Evolutionary conservation across 2,797 vertebrate genomes (phyloP).

Genomic region (Semotilus atromaculatus): DNA sequence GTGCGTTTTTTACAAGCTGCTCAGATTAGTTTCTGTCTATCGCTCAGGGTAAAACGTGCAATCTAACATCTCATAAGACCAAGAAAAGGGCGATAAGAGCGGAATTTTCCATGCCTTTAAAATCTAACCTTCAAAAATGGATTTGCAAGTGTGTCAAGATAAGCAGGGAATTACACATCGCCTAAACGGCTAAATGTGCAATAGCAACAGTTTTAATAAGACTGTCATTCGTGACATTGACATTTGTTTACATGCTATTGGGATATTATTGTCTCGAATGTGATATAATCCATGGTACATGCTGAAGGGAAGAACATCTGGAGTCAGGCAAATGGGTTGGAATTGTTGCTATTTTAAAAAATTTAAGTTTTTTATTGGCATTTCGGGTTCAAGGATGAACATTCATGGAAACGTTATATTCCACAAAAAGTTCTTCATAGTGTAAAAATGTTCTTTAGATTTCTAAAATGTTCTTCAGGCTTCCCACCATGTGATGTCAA

Average conservation of each 20-base stretch:
- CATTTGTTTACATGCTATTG: slow-evolving; percentile 19
- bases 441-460: background rate
- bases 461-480: background rate
- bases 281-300: background rate
- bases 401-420: background rate
- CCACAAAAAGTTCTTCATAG: background rate
- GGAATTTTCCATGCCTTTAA: slow-evolving; percentile 71
- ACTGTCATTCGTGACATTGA: background rate
- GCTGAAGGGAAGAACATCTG: background rate
- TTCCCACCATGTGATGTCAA: background rate
- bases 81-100: slow-evolving; percentile 58
- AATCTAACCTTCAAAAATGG: slow-evolving; percentile 76
- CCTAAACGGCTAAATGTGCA: slow-evolving; percentile 12
- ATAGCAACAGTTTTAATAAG: slow-evolving; percentile 10
- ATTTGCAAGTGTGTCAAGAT: slow-evolving; percentile 75
- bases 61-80: slow-evolving; percentile 72
- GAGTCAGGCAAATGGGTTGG: slow-evolving; percentile 2
- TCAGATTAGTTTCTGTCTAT: slow-evolving; percentile 75
- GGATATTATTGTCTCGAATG: slow-evolving; percentile 14
- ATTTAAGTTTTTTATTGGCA: background rate
- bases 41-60: slow-evolving; percentile 75
- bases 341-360: background rate
- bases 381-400: background rate
- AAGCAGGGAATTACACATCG: slow-evolving; percentile 64
- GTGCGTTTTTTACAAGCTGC: slow-evolving; percentile 59